phyloP scores from a whole-genome alignment of 1,140 invertebrate species.

The Dermatophagoides farinae region DNA sequence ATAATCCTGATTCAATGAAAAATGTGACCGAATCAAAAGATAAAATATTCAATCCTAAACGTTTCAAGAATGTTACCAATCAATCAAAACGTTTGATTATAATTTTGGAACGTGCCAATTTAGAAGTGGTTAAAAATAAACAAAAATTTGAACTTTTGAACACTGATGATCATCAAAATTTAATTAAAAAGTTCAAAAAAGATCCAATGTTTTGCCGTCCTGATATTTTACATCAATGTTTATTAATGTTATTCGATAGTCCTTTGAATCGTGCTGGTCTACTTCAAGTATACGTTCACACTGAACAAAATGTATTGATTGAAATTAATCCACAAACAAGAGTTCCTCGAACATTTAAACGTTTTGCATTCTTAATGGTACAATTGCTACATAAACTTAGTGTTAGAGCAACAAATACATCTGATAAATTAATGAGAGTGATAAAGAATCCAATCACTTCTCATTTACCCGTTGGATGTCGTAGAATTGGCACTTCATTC shows the following conservation, averaged over 20 bases:
- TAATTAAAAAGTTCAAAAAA: conserved; percentile 62
- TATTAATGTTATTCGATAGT: conserved; percentile 83
- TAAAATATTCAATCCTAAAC: conserved; percentile 10
- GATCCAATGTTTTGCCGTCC: conserved; percentile 66
- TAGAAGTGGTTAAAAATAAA: conserved; percentile 83
- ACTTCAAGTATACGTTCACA: conserved; percentile 72
- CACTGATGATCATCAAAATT: conserved; percentile 68
- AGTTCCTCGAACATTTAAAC: conserved; percentile 90
- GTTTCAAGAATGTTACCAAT: conserved; percentile 30
- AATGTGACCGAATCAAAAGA: not conserved
- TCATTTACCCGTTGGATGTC: conserved; percentile 85
- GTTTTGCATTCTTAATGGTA: conserved; percentile 95
- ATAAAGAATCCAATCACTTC: conserved; percentile 91
- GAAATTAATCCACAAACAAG: conserved; percentile 96
- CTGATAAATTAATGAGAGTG: conserved; percentile 66
- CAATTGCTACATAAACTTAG: conserved; percentile 86
- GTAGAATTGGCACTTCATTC: conserved; percentile 76
- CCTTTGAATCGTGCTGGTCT: conserved; percentile 49
- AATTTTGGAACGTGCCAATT: conserved; percentile 73
- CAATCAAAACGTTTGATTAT: conserved; percentile 78
- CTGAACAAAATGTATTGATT: conserved; percentile 88
- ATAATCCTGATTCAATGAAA: conserved; percentile 7
- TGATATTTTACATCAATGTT: conserved; percentile 75
- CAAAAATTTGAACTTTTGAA: conserved; percentile 75
- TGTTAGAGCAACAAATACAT: conserved; percentile 66